phyloP scores from a whole-genome alignment of 2,888 invertebrate genomes.

The Ptychoptera contaminata region DNA sequence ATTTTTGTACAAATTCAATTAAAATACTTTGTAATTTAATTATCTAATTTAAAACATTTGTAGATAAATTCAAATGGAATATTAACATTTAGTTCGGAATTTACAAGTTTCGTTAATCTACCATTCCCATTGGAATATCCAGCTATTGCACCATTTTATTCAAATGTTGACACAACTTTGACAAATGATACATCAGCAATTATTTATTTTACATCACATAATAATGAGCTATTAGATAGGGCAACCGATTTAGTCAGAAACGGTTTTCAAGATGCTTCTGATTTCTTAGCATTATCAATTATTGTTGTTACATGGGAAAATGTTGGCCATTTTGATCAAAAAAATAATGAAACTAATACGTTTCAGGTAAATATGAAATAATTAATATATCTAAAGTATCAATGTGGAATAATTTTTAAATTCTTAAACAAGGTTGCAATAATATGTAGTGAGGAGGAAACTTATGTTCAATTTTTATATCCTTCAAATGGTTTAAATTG shows the following conservation, averaged over 20 bases:
- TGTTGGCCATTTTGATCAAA: constrained; percentile 55
- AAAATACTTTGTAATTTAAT: background rate
- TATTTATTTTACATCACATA: constrained; percentile 52
- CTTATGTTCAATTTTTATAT: constrained; percentile 77
- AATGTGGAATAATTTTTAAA: constrained; percentile 10
- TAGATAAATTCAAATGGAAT: constrained; percentile 87
- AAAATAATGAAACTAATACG: constrained; percentile 61
- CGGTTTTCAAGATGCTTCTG: constrained; percentile 51
- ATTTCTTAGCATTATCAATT: constrained; percentile 61
- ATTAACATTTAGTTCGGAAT: constrained; percentile 75
- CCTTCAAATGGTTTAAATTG: constrained; percentile 81
- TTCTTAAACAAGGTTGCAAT: constrained; percentile 17
- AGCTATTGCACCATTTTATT: constrained; percentile 77
- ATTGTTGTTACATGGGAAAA: constrained; percentile 84
- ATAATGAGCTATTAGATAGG: constrained; percentile 41
- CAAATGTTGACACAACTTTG: constrained; percentile 68
- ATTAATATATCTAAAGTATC: constrained; percentile 9
- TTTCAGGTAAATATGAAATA: constrained; percentile 56
- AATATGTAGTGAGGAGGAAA: constrained; percentile 34
- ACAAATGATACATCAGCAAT: constrained; percentile 45
- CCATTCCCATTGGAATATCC: constrained; percentile 83
- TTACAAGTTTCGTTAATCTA: constrained; percentile 70
- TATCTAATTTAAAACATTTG: constrained; percentile 6
- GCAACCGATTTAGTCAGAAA: constrained; percentile 55
- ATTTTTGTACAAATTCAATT: constrained; percentile 1